Percentiles rank a stretch among this genome's conserved stretches.
Conservation (phyloP, 2,888 invertebrate genomes). For the Pseudococcus viburni region DNA sequence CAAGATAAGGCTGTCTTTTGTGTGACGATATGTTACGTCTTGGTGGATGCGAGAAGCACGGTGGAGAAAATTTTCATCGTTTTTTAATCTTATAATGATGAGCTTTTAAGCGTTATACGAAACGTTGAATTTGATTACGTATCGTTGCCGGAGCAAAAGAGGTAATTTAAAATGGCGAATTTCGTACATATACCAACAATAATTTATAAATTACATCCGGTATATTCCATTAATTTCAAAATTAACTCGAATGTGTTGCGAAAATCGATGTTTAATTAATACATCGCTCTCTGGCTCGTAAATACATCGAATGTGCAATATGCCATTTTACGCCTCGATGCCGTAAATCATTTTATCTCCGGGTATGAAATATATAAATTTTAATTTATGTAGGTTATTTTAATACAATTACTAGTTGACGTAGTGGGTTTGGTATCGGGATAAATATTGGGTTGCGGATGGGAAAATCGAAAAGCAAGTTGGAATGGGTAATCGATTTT, state of each 20-base stretch:
- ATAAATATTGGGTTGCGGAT: neutral
- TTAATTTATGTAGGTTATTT: neutral
- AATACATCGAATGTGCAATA: neutral
- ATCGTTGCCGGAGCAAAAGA: neutral
- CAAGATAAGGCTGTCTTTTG: no score
- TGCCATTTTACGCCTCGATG: constrained; percentile 1
- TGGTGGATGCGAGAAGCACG: no score
- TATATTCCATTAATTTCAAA: constrained; percentile 42
- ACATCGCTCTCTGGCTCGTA: neutral
- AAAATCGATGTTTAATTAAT: constrained; percentile 48
- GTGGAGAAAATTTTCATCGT: constrained; percentile 16
- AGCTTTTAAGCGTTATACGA: neutral
- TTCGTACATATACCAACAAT: constrained; percentile 3
- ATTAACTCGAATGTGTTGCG: constrained; percentile 12
- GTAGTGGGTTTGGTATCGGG: neutral
- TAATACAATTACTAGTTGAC: neutral
- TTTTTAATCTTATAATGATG: constrained; percentile 27
- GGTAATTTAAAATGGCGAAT: constrained; percentile 24
- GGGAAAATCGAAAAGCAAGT: neutral
- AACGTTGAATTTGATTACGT: constrained; percentile 10
- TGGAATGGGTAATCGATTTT: neutral
- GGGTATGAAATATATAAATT: neutral
- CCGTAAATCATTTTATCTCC: neutral
- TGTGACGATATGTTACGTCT: no score
- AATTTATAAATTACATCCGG: constrained; percentile 47